These are phyloP conservation scores for Agriopis marginaria DNA, from an alignment of 2,888 invertebrate species.

Conservation along the genomic window DNA sequence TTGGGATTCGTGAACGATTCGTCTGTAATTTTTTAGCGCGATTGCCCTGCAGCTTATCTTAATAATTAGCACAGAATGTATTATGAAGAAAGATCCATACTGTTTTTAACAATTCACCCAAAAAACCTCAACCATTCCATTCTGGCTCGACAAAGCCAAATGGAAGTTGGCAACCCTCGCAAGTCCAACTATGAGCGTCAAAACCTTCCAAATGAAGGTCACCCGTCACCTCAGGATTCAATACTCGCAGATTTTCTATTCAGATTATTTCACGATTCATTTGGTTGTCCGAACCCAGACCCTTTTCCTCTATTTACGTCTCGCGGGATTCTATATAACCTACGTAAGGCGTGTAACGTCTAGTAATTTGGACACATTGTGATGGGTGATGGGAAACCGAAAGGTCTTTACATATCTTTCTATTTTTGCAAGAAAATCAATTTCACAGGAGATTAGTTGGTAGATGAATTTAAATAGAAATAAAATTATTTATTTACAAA, in stretches of 20 bases:
- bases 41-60: too few species aligned
- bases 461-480: too few species aligned
- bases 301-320: conserved; percentile 38
- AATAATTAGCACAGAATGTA: too few species aligned
- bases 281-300: conserved; percentile 35
- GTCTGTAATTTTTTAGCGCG: too few species aligned
- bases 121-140: conserved; percentile 23
- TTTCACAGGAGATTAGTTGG: background rate
- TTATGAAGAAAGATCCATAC: conserved; percentile 2
- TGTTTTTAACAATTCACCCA: background rate
- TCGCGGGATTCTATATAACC: conserved; percentile 19
- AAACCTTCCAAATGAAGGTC: conserved; percentile 39
- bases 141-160: conserved; percentile 27
- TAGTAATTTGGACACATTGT: conserved; percentile 37
- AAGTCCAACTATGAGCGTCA: conserved; percentile 24
- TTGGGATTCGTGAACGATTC: too few species aligned
- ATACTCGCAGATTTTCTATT: conserved; percentile 46
- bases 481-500: too few species aligned
- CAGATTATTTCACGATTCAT: conserved; percentile 46
- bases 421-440: conserved; percentile 7
- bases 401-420: conserved; percentile 15
- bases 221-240: conserved; percentile 38
- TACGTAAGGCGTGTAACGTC: conserved; percentile 26
- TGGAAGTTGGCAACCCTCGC: conserved; percentile 27
- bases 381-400: conserved; percentile 27